Conservation (phyloP, 2,888 invertebrate species). For the Slavum lentiscoides region DNA sequence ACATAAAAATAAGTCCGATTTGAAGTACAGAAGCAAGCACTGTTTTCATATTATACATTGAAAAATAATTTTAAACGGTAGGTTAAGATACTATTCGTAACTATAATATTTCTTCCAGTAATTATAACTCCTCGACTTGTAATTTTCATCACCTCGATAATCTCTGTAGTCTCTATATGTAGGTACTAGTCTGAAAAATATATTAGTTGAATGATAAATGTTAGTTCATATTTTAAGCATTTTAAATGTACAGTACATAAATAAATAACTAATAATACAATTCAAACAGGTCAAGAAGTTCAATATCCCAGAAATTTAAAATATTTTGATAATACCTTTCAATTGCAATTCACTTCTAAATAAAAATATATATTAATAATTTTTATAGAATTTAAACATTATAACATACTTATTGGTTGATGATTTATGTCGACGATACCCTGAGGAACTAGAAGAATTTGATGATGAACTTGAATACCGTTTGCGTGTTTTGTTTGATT, state of each 20-base stretch:
- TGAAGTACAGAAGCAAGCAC: neutral
- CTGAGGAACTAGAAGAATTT: slow-evolving; percentile 45
- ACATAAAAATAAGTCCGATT: slow-evolving; percentile 14
- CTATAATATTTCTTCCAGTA: slow-evolving; percentile 54
- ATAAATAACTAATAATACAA: neutral
- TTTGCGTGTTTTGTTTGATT: slow-evolving; percentile 39
- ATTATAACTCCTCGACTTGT: slow-evolving; percentile 52
- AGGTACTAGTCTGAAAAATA: slow-evolving; percentile 40
- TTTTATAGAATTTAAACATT: neutral
- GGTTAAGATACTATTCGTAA: slow-evolving; percentile 32
- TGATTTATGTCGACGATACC: slow-evolving; percentile 50
- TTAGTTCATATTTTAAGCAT: neutral
- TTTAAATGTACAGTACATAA: no score
- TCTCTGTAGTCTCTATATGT: slow-evolving; percentile 47
- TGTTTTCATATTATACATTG: slow-evolving; percentile 12
- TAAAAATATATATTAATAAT: slow-evolving; percentile 21
- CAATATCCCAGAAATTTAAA: neutral
- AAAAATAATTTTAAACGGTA: neutral
- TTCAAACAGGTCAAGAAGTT: neutral
- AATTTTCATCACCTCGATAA: slow-evolving; percentile 46
- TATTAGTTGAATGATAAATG: neutral
- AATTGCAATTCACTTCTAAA: slow-evolving; percentile 6
- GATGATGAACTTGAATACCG: slow-evolving; percentile 49
- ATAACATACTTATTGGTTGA: slow-evolving; percentile 46
- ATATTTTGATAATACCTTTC: neutral